Conservation (phyloP, 2,113 vertebrate species). For the Callocephalon fimbriatum region DNA sequence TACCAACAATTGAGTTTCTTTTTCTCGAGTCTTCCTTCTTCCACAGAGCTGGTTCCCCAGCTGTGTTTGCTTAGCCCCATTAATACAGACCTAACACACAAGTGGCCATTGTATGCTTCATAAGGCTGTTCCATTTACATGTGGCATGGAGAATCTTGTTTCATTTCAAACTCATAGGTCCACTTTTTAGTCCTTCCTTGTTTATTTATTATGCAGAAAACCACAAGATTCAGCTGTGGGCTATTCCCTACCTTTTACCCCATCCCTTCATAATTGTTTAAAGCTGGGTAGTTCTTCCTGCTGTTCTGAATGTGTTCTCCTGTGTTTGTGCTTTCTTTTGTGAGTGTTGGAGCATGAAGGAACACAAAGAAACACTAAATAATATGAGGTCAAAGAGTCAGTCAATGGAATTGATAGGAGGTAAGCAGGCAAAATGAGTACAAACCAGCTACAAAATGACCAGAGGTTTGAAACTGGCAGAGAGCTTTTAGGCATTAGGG, state of each 20-base stretch:
- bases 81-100: background rate
- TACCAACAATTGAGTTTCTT: background rate
- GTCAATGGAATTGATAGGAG: background rate
- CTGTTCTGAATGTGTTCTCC: background rate
- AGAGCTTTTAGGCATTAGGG: background rate
- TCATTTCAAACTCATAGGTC: background rate
- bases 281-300: background rate
- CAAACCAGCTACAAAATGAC: slow-evolving; percentile 7
- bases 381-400: background rate
- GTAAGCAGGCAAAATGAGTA: background rate
- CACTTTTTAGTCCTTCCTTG: background rate
- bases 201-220: background rate
- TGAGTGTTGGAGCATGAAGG: background rate
- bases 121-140: background rate
- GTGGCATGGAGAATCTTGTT: background rate
- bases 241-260: background rate
- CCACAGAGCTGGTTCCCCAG: background rate
- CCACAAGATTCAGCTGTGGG: background rate
- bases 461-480: background rate
- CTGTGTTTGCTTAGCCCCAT: slow-evolving; percentile 2
- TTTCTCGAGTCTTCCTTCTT: background rate
- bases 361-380: slow-evolving; percentile 1
- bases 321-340: background rate
- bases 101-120: background rate
- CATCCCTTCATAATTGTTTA: background rate